These are phyloP conservation scores for Eurystomus gularis DNA, from an alignment of 2,113 vertebrate species.

Conservation along the genomic window DNA sequence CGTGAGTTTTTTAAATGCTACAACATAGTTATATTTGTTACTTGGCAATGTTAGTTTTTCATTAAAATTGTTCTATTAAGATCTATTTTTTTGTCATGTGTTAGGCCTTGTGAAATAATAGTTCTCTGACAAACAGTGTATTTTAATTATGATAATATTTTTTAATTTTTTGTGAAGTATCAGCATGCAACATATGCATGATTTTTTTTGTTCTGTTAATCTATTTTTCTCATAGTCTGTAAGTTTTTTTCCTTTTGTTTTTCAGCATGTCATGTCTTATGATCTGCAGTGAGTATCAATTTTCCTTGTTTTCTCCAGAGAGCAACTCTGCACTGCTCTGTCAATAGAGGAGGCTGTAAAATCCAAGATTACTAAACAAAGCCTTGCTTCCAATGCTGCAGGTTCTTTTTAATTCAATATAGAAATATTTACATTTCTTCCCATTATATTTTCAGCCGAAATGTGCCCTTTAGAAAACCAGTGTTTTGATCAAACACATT, in stretches of 20 bases:
- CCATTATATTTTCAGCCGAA: not conserved
- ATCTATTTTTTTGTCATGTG: not conserved
- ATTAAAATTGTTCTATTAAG: not conserved
- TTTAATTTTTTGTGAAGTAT: not conserved
- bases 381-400: not conserved
- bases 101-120: not conserved
- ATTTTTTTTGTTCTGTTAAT: not conserved
- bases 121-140: not conserved
- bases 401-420: not conserved
- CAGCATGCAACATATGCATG: not conserved
- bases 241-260: not conserved
- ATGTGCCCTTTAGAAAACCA: not conserved
- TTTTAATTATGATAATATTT: not conserved
- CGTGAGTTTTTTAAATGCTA: not conserved
- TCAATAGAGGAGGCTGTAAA: not conserved
- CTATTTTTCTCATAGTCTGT: not conserved
- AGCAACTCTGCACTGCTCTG: not conserved
- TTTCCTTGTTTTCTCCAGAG: not conserved
- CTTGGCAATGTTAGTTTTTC: not conserved
- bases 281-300: not conserved
- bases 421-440: not conserved
- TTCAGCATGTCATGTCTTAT: not conserved
- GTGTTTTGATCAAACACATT: not conserved
- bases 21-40: not conserved
- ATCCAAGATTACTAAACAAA: not conserved